These are phyloP conservation scores for Pachypanchax playfairii DNA, from an alignment of 2,113 vertebrate genomes.

Conservation along the genomic window DNA sequence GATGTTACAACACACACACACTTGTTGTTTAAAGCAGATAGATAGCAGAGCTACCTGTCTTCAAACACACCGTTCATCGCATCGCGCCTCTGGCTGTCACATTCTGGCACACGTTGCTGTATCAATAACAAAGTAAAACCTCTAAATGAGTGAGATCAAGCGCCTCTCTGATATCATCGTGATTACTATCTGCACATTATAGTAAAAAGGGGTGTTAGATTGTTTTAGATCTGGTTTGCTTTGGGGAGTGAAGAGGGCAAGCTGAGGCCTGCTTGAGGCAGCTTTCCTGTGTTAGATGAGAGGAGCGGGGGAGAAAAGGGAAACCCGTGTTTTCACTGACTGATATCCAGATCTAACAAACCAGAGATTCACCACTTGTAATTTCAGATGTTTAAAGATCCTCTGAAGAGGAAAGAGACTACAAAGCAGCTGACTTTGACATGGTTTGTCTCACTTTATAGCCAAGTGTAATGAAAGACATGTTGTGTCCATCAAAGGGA, in stretches of 20 bases:
- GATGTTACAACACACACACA: slow-evolving; percentile 24
- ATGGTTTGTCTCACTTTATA: background rate
- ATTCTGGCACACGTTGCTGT: slow-evolving; percentile 49
- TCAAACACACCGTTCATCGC: slow-evolving; percentile 24
- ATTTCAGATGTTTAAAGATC: slow-evolving; percentile 67
- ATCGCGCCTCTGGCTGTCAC: slow-evolving; percentile 46
- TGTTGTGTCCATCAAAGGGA: slow-evolving; percentile 15
- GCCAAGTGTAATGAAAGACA: background rate
- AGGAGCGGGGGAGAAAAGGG: slow-evolving; percentile 47
- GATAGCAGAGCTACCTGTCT: slow-evolving; percentile 51
- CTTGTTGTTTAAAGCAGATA: slow-evolving; percentile 25
- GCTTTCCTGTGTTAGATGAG: slow-evolving; percentile 56
- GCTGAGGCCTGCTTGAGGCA: slow-evolving; percentile 58
- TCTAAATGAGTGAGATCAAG: slow-evolving; percentile 66
- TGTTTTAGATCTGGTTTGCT: slow-evolving; percentile 55
- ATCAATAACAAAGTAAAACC: slow-evolving; percentile 69
- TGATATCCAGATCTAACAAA: slow-evolving; percentile 65
- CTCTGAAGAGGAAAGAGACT: slow-evolving; percentile 45
- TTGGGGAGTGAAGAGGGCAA: slow-evolving; percentile 48
- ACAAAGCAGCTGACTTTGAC: slow-evolving; percentile 20
- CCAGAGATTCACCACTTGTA: slow-evolving; percentile 40
- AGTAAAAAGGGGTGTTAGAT: slow-evolving; percentile 49
- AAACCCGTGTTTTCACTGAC: slow-evolving; percentile 65
- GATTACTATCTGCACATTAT: slow-evolving; percentile 60
- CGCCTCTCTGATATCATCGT: slow-evolving; percentile 59